These are phyloP conservation scores for Hybognathus amarus DNA, from an alignment of 2,797 vertebrate genomes.

Conservation along the genomic window DNA sequence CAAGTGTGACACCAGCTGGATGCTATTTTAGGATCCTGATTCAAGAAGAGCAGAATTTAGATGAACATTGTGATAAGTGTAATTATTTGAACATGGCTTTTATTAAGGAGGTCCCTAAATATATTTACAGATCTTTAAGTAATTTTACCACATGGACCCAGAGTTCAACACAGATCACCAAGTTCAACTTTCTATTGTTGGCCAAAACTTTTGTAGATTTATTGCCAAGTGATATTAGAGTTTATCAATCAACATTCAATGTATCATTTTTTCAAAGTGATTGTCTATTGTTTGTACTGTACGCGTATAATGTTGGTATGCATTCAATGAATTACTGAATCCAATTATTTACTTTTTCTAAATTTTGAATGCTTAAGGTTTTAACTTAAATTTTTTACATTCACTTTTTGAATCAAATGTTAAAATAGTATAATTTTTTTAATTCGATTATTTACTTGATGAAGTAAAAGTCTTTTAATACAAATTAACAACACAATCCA, in stretches of 20 bases:
- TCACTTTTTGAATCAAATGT: not conserved
- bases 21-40: slow-evolving; percentile 50
- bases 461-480: not conserved
- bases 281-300: not conserved
- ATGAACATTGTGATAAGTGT: slow-evolving; percentile 38
- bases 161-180: slow-evolving; percentile 49
- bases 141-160: slow-evolving; percentile 46
- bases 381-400: not conserved
- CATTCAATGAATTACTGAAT: not conserved
- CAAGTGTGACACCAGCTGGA: slow-evolving; percentile 48
- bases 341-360: not conserved
- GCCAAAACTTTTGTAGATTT: not conserved
- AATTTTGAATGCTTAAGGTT: not conserved
- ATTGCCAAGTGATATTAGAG: not conserved
- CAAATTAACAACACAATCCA: not conserved
- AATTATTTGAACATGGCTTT: slow-evolving; percentile 40
- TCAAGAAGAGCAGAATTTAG: slow-evolving; percentile 37
- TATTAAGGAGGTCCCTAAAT: slow-evolving; percentile 23
- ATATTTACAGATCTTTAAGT: slow-evolving; percentile 26
- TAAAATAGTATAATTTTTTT: not conserved
- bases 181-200: slow-evolving; percentile 21
- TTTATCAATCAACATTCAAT: not conserved
- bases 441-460: not conserved
- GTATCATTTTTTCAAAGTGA: not conserved
- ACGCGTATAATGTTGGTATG: not conserved